A percentile compares a stretch with the other conserved stretches of the same genome.
These are phyloP conservation scores for Ormyrus labotus DNA, from an alignment of 2,888 invertebrate genomes.

Conservation along the genomic window DNA sequence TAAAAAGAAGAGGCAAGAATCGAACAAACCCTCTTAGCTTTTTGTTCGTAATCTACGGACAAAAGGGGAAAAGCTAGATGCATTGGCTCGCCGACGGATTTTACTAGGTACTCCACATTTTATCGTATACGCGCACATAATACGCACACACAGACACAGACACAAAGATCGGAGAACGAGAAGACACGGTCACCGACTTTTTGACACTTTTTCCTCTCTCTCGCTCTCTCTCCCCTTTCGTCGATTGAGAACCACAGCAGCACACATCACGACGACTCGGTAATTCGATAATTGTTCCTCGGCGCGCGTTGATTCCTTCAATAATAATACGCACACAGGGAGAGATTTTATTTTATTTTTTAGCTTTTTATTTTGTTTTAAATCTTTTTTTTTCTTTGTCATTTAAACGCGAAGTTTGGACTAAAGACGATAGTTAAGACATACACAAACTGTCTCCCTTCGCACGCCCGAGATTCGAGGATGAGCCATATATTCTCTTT, in stretches of 20 bases:
- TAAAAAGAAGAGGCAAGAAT: not conserved
- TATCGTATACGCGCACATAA: conserved; percentile 15
- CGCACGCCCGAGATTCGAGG: conserved; percentile 47
- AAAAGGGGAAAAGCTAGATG: conserved; percentile 6
- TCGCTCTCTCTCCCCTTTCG: conserved; percentile 40
- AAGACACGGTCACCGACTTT: conserved; percentile 47
- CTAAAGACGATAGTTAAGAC: conserved; percentile 45
- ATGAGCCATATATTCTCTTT: not conserved
- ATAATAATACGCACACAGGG: conserved; percentile 40
- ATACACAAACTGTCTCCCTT: conserved; percentile 38
- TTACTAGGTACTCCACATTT: not conserved
- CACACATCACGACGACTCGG: not conserved
- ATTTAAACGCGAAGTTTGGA: conserved; percentile 37
- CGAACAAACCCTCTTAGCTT: conserved; percentile 16
- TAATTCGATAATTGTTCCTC: conserved; percentile 38
- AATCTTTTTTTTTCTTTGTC: not conserved
- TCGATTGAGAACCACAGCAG: conserved; percentile 13
- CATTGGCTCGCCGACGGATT: conserved; percentile 43
- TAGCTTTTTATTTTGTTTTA: not conserved
- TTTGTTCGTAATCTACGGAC: conserved; percentile 8
- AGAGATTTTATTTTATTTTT: conserved; percentile 24
- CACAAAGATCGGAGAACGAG: conserved; percentile 49
- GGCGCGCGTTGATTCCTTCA: conserved; percentile 31
- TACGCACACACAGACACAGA: conserved; percentile 22
- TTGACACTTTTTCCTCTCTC: conserved; percentile 22